A percentile compares a stretch with the other conserved stretches of the same genome.
Conservation (phyloP, 2,797 vertebrate species). For the Enteromius viviparus region DNA sequence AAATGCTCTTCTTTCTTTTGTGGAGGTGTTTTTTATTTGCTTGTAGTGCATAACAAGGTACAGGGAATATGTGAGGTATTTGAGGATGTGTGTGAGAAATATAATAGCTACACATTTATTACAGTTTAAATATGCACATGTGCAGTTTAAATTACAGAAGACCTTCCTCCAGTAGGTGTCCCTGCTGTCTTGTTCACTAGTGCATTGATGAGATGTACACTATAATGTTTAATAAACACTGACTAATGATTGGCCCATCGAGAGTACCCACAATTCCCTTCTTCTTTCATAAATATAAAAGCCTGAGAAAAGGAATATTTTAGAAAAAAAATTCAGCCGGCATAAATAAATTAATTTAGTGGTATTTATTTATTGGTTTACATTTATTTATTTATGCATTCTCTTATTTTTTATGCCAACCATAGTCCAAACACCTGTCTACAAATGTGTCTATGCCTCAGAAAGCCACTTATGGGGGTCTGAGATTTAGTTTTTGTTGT, state of each 20-base stretch:
- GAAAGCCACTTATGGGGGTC: background rate
- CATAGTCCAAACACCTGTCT: slow-evolving; percentile 13
- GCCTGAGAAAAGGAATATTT: no score
- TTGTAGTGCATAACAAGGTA: background rate
- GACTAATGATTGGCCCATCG: slow-evolving; percentile 24
- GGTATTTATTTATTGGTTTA: background rate
- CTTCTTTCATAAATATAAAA: background rate
- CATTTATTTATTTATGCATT: background rate
- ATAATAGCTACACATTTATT: background rate
- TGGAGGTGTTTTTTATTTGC: no score
- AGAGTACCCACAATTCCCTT: background rate
- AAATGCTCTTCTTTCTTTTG: background rate
- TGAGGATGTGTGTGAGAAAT: background rate
- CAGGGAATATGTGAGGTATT: background rate
- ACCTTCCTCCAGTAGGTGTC: slow-evolving; percentile 64
- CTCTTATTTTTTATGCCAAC: background rate
- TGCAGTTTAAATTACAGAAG: slow-evolving; percentile 10
- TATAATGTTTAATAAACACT: slow-evolving; percentile 17
- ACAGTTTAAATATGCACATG: background rate
- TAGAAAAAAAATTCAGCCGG: no score
- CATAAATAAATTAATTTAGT: background rate
- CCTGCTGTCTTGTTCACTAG: slow-evolving; percentile 39
- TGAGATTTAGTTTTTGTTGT: background rate
- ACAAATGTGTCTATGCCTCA: slow-evolving; percentile 30
- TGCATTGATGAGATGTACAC: background rate